A percentile compares a stretch with the other conserved stretches of the same genome.
Conservation (phyloP, 2,113 vertebrate genomes). For the Saccopteryx leptura region DNA sequence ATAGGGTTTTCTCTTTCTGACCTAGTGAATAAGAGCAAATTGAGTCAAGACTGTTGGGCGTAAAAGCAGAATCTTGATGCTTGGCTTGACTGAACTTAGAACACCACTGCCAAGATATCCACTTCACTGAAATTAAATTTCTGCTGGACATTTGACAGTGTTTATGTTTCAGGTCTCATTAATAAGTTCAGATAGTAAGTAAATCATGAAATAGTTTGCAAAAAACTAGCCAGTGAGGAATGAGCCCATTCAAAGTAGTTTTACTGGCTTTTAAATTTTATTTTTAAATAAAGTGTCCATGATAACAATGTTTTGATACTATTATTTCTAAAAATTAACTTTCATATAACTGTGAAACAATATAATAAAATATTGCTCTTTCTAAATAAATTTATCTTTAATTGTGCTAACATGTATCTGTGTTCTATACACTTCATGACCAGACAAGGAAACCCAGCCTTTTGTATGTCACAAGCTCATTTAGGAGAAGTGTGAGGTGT, state of each 20-base stretch:
- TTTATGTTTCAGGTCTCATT: neutral
- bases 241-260: neutral
- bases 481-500: neutral
- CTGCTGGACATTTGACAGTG: neutral
- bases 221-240: neutral
- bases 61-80: no score
- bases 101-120: neutral
- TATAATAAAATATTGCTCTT: neutral
- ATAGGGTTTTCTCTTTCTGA: accelerated
- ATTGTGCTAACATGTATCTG: neutral
- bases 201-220: neutral
- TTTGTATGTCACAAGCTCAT: neutral
- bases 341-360: neutral
- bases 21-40: neutral
- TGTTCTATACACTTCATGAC: conserved; percentile 46
- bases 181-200: neutral
- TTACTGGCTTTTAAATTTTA: neutral
- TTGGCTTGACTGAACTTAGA: neutral
- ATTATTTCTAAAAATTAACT: neutral
- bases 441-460: neutral
- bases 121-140: neutral
- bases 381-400: conserved; percentile 8
- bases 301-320: neutral
- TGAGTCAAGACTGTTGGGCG: neutral
- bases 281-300: neutral